These are phyloP conservation scores for Charaxes varanes DNA, from an alignment of 1,140 invertebrate genomes.

Conservation along the genomic window DNA sequence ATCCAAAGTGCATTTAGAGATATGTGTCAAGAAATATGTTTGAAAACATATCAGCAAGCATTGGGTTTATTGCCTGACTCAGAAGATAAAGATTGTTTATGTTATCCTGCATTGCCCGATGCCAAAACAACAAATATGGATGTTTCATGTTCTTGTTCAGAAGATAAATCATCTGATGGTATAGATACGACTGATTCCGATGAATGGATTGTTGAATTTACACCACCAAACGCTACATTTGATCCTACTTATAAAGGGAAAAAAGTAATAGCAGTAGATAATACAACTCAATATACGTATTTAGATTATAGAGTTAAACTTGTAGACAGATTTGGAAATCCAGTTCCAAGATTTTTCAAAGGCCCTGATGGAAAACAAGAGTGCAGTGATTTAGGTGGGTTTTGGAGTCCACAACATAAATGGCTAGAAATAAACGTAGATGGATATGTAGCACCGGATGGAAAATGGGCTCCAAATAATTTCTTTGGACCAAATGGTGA, in stretches of 20 bases:
- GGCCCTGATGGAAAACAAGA: conserved; percentile 57
- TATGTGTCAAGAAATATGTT: conserved; percentile 59
- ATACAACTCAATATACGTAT: conserved; percentile 48
- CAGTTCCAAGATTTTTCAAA: conserved; percentile 56
- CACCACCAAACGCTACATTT: conserved; percentile 53
- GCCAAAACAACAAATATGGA: conserved; percentile 33
- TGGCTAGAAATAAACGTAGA: conserved; percentile 63
- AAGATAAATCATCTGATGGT: conserved; percentile 30
- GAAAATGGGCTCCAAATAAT: conserved; percentile 47
- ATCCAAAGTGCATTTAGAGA: conserved; percentile 59
- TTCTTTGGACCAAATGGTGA: conserved; percentile 55
- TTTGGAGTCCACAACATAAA: conserved; percentile 54
- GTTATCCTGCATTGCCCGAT: conserved; percentile 38
- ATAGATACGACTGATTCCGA: conserved; percentile 59
- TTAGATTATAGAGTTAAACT: conserved; percentile 59
- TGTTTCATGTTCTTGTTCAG: conserved; percentile 53
- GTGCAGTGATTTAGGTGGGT: conserved; percentile 63
- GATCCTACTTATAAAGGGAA: conserved; percentile 48
- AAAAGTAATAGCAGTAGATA: conserved; percentile 42
- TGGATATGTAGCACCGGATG: conserved; percentile 53
- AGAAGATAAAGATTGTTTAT: conserved; percentile 48
- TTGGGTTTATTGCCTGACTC: conserved; percentile 47
- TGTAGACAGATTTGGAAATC: conserved; percentile 49
- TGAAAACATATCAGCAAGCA: conserved; percentile 64
- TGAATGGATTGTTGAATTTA: conserved; percentile 65